phyloP scores from a whole-genome alignment of 2,888 invertebrate species.

The Clunio marinus region DNA sequence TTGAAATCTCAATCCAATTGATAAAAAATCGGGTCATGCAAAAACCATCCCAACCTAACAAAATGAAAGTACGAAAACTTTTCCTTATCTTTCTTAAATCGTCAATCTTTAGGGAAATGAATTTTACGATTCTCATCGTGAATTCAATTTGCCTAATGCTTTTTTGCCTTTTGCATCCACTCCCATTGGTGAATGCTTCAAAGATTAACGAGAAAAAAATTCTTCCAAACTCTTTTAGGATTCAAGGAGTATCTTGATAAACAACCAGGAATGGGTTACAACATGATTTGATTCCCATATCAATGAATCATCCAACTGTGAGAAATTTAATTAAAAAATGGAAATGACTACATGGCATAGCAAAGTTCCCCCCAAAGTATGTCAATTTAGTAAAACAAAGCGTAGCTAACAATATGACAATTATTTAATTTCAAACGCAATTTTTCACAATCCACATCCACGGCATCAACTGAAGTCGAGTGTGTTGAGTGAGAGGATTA shows the following conservation, averaged over 20 bases:
- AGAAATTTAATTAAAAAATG: conserved; percentile 29
- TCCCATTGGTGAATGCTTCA: background rate
- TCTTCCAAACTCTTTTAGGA: background rate
- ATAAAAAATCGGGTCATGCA: too few species aligned
- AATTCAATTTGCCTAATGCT: conserved; percentile 21
- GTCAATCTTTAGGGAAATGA: conserved; percentile 3
- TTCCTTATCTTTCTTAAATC: background rate
- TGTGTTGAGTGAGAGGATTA: conserved; percentile 1
- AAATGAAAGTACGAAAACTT: background rate
- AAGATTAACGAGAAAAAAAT: background rate
- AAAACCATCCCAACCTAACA: too few species aligned
- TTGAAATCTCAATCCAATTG: too few species aligned
- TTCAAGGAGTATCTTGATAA: background rate
- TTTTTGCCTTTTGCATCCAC: background rate
- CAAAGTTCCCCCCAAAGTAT: background rate
- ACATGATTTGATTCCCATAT: background rate
- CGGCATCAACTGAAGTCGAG: background rate
- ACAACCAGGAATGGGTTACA: background rate
- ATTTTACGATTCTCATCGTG: background rate
- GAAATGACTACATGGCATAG: background rate
- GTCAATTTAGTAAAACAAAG: background rate
- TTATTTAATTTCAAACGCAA: conserved; percentile 22
- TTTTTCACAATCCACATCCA: too few species aligned
- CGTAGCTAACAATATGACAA: conserved; percentile 6
- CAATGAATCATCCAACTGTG: background rate